Percentiles rank a stretch among this genome's conserved stretches.
phyloP scores from a whole-genome alignment of 2,888 invertebrate genomes.

The Drosophila cognata region DNA sequence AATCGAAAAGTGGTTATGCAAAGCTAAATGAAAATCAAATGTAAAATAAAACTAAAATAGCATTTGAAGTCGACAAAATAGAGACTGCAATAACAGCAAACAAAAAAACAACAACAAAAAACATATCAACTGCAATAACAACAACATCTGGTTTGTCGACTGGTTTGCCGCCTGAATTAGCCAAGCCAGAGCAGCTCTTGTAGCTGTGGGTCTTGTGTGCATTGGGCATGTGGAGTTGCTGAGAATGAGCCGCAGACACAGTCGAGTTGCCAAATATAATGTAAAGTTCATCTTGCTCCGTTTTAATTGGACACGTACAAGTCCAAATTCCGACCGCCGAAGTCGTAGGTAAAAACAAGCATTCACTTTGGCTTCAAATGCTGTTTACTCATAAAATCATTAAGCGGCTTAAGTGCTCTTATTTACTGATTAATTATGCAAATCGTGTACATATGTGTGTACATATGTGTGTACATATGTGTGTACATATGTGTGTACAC shows the following conservation, averaged over 20 bases:
- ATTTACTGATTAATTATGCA: conserved; percentile 19
- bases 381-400: neutral
- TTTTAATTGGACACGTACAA: conserved; percentile 36
- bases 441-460: neutral
- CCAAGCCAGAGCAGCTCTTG: conserved; percentile 51
- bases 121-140: conserved; percentile 9
- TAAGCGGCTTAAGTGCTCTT: neutral
- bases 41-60: conserved; percentile 21
- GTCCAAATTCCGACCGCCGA: conserved; percentile 8
- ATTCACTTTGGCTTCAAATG: conserved; percentile 29
- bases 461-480: no score
- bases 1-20: conserved; percentile 59
- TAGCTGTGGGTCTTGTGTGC: conserved; percentile 44
- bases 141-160: conserved; percentile 55
- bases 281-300: conserved; percentile 45
- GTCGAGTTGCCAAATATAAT: neutral
- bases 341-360: conserved; percentile 8
- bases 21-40: conserved; percentile 31
- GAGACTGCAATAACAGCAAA: conserved; percentile 15
- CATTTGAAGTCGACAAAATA: conserved; percentile 40
- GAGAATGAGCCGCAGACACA: conserved; percentile 28
- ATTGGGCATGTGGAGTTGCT: conserved; percentile 32
- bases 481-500: neutral
- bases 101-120: neutral
- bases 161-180: conserved; percentile 76